These are phyloP conservation scores for Thysanoteuthis rhombus DNA, from an alignment of 2,888 invertebrate species.

Conservation along the genomic window DNA sequence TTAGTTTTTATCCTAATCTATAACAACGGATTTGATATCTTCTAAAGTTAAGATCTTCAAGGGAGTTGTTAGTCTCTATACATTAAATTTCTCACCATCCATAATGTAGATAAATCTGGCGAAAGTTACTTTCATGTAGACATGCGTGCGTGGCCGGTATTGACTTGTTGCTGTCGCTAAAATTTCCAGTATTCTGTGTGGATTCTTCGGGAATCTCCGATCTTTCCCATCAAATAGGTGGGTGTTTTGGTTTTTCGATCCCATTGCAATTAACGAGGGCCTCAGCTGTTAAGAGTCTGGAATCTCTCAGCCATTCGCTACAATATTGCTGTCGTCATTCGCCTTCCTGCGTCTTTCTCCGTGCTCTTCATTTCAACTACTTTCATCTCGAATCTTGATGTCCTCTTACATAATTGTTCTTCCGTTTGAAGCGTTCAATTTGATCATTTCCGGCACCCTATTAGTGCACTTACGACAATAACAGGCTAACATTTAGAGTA, in stretches of 20 bases:
- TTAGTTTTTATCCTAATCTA: too few relatives aligned
- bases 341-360: neutral
- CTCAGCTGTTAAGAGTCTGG: neutral
- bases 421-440: neutral
- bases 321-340: neutral
- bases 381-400: neutral
- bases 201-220: neutral
- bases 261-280: neutral
- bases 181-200: neutral
- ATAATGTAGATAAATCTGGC: too few relatives aligned
- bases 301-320: neutral
- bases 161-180: neutral
- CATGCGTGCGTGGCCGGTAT: neutral
- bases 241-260: neutral
- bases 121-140: too few relatives aligned
- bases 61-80: too few relatives aligned
- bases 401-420: neutral
- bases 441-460: neutral
- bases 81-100: too few relatives aligned
- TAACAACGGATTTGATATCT: too few relatives aligned
- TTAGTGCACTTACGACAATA: neutral
- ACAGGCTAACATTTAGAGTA: neutral
- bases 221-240: neutral
- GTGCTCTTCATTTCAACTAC: neutral
- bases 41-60: too few relatives aligned